Evolutionary conservation across 2,797 vertebrate species (phyloP).

Genomic region (Schizothorax lantsangensis): DNA sequence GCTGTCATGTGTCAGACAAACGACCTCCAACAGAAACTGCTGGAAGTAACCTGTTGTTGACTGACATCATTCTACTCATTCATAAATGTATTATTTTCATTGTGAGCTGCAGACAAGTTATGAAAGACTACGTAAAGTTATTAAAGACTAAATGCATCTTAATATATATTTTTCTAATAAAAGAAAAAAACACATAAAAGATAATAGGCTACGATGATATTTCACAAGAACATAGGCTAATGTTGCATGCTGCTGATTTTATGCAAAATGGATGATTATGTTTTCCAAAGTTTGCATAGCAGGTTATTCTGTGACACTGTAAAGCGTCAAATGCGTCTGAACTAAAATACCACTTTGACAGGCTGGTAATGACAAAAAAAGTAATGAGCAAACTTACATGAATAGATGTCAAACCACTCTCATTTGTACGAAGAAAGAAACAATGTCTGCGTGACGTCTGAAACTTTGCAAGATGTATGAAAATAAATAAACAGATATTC

Average conservation of each 20-base stretch:
- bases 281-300: neutral
- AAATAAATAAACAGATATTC: neutral
- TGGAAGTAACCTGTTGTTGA: neutral
- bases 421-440: conserved; percentile 27
- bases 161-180: neutral
- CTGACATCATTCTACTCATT: neutral
- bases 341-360: neutral
- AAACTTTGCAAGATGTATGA: neutral
- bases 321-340: neutral
- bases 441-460: neutral
- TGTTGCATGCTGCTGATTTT: neutral
- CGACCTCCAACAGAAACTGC: conserved; percentile 1
- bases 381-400: conserved; percentile 30
- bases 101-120: neutral
- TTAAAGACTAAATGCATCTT: neutral
- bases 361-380: neutral
- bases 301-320: neutral
- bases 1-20: conserved; percentile 5
- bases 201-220: neutral
- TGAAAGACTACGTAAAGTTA: neutral
- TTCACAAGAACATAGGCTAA: neutral
- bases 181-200: neutral
- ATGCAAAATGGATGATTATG: neutral
- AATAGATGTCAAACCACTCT: conserved; percentile 5
- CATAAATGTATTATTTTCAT: neutral